Evolutionary conservation across 2,113 vertebrate genomes (phyloP).

Genomic region (Thunnus maccoyii): DNA sequence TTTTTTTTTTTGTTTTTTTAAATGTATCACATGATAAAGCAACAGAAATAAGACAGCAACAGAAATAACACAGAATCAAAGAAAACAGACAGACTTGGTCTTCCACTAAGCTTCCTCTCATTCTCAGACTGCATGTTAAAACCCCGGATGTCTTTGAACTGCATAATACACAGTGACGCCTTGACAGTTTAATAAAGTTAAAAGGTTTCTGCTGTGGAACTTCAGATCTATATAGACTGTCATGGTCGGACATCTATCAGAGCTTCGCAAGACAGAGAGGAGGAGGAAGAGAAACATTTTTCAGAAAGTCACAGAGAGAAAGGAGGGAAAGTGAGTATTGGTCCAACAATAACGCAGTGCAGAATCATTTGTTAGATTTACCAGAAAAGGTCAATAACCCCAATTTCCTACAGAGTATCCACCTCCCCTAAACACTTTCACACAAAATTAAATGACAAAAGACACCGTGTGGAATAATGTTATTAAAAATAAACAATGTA

Average conservation of each 20-base stretch:
- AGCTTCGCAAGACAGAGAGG: neutral
- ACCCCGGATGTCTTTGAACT: neutral
- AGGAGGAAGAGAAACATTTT: neutral
- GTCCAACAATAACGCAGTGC: neutral
- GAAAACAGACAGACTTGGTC: too few species aligned
- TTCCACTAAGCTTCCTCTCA: neutral
- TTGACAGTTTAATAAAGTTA: conserved; percentile 24
- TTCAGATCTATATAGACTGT: conserved; percentile 11
- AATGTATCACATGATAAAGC: too few species aligned
- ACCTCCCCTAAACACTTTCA: too few species aligned
- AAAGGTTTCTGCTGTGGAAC: neutral
- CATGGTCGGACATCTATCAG: conserved; percentile 2
- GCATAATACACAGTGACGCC: conserved; percentile 6
- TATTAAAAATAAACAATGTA: too few species aligned
- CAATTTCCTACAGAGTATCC: neutral
- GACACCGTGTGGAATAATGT: too few species aligned
- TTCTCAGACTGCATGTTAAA: conserved; percentile 7
- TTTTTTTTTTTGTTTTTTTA: too few species aligned
- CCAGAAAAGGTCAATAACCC: neutral
- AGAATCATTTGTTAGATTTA: neutral
- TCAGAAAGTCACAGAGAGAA: neutral
- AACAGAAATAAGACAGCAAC: too few species aligned
- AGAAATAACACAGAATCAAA: too few species aligned
- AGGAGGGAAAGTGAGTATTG: neutral
- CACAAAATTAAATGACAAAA: too few species aligned